These are phyloP conservation scores for Hemichromis elongatus DNA, from an alignment of 2,113 vertebrate species.

Conservation along the genomic window DNA sequence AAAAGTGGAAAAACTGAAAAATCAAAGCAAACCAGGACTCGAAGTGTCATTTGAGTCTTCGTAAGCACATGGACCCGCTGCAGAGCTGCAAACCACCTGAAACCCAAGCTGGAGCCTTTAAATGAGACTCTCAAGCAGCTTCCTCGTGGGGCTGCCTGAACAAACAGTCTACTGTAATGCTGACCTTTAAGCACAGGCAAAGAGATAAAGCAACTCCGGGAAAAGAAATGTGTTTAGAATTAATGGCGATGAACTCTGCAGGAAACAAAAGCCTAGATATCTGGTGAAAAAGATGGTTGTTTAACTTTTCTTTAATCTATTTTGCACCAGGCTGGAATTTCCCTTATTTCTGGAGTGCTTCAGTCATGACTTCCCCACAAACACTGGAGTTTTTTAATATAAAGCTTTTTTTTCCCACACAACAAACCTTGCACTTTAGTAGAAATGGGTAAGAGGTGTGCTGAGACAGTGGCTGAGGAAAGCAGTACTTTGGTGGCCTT, in stretches of 20 bases:
- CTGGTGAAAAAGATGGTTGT: not conserved
- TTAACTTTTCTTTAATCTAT: not conserved
- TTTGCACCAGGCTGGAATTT: not conserved
- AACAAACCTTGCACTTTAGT: not conserved
- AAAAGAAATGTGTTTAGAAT: not conserved
- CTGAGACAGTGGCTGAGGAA: not conserved
- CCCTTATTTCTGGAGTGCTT: not conserved
- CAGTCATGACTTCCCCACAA: not conserved
- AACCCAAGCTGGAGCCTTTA: constrained; percentile 6
- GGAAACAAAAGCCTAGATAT: not conserved
- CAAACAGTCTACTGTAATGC: not conserved
- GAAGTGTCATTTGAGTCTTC: not conserved
- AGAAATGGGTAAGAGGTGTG: not conserved
- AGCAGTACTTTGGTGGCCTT: not conserved
- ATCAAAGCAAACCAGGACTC: not conserved
- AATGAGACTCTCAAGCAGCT: not conserved
- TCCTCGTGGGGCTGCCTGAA: not conserved
- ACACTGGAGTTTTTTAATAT: not conserved
- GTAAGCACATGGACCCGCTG: not conserved
- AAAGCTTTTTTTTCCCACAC: not conserved
- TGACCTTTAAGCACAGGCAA: not conserved
- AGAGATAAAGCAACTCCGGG: not conserved
- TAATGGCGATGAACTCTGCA: not conserved
- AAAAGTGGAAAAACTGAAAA: not conserved
- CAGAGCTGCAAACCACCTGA: not conserved